Percentiles rank a stretch among this genome's conserved stretches.
phyloP scores from a whole-genome alignment of 1,140 invertebrate genomes.

The Mizuhopecten yessoensis region DNA sequence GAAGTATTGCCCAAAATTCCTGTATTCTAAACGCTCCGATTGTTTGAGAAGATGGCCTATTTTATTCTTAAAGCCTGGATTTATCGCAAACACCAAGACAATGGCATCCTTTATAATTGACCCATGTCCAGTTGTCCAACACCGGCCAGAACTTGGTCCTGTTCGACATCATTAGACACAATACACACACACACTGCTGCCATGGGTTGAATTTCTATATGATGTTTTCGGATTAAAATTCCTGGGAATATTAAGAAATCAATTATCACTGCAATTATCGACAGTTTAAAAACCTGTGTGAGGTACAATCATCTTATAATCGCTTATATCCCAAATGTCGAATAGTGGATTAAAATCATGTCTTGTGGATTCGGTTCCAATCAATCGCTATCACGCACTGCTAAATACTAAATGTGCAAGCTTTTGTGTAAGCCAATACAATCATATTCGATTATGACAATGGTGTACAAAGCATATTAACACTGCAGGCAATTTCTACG shows the following conservation, averaged over 20 bases:
- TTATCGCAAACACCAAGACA: background rate
- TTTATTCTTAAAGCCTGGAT: background rate
- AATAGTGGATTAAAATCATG: background rate
- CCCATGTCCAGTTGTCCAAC: background rate
- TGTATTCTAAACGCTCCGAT: background rate
- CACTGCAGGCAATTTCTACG: too few species aligned
- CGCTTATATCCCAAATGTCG: background rate
- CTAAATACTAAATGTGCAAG: background rate
- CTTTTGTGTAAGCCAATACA: background rate
- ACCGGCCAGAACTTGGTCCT: background rate
- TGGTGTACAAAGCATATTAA: background rate
- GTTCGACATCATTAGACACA: background rate
- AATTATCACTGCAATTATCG: conserved; percentile 7
- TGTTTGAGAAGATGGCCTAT: background rate
- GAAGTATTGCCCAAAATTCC: background rate
- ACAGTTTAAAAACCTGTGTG: conserved; percentile 1
- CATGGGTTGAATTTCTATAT: background rate
- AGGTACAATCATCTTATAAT: background rate
- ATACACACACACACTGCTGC: background rate
- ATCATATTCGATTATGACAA: background rate
- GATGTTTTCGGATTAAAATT: conserved; percentile 10
- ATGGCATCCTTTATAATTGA: background rate
- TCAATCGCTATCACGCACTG: background rate
- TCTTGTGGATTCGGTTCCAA: background rate
- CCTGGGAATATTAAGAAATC: conserved; percentile 16